A percentile compares a stretch with the other conserved stretches of the same genome.
phyloP scores from a whole-genome alignment of 2,797 vertebrate species.

The Salmo trutta region DNA sequence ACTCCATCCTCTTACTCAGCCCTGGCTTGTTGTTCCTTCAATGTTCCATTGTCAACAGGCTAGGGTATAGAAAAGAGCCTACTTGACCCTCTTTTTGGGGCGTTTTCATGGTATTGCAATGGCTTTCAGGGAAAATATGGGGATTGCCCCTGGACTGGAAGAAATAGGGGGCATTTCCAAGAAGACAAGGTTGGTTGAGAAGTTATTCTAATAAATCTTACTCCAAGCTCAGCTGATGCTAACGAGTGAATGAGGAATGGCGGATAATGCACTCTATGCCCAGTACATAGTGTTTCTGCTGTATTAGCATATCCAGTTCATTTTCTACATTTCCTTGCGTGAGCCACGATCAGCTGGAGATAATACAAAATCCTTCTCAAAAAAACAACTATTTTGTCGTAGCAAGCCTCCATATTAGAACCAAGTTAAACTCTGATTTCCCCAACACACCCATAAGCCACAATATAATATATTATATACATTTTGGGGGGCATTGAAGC shows the following conservation, averaged over 20 bases:
- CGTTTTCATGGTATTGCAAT: constrained; percentile 28
- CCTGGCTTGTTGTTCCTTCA: constrained; percentile 56
- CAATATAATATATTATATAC: constrained; percentile 38
- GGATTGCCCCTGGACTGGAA: constrained; percentile 23
- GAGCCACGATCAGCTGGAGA: constrained; percentile 37
- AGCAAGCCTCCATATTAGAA: constrained; percentile 5
- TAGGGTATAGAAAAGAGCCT: constrained; percentile 34
- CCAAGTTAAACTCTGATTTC: constrained; percentile 45
- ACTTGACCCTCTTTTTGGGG: constrained; percentile 55
- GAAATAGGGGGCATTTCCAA: constrained; percentile 36
- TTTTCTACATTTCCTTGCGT: constrained; percentile 21
- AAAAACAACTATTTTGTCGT: constrained; percentile 17
- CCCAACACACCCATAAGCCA: constrained; percentile 22
- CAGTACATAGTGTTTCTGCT: constrained; percentile 38
- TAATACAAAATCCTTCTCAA: constrained; percentile 21
- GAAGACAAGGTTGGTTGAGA: constrained; percentile 1
- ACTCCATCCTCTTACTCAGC: constrained; percentile 61
- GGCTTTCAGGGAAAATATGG: constrained; percentile 37
- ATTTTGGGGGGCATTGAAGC: constrained; percentile 45
- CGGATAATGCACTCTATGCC: constrained; percentile 44
- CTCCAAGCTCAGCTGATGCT: constrained; percentile 2
- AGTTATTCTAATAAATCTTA: constrained; percentile 10
- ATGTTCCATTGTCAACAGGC: constrained; percentile 56
- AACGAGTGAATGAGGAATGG: constrained; percentile 24
- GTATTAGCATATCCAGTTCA: not conserved